A percentile compares a stretch with the other conserved stretches of the same genome.
Evolutionary conservation across 2,113 vertebrate genomes (phyloP).

Genomic region (Hyperopisus bebe): DNA sequence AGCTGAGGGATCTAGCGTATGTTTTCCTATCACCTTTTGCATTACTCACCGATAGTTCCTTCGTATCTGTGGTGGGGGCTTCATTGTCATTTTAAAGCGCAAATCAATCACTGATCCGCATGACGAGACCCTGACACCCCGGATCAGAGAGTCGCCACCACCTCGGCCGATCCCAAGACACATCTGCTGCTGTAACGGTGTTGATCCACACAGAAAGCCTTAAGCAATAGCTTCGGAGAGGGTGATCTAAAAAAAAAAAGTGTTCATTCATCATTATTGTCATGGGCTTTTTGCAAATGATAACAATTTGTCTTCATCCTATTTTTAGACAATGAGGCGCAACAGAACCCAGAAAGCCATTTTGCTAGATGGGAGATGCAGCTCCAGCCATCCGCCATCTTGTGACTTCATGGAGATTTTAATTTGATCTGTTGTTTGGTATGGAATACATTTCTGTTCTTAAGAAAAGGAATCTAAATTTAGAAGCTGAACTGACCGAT

Average conservation of each 20-base stretch:
- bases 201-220: conserved; percentile 82
- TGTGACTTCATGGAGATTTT: conserved; percentile 57
- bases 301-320: conserved; percentile 99
- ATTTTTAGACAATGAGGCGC: conserved; percentile 99
- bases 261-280: conserved; percentile 99
- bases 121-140: conserved; percentile 69
- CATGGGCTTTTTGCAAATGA: conserved; percentile 99
- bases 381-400: conserved; percentile 76
- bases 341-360: conserved; percentile 88
- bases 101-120: conserved; percentile 88
- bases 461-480: conserved; percentile 73
- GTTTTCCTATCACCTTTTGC: conserved; percentile 83
- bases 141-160: conserved; percentile 79
- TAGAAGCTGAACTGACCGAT: not conserved
- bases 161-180: conserved; percentile 77
- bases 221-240: conserved; percentile 98
- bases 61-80: conserved; percentile 80
- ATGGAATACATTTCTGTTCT: conserved; percentile 21
- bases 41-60: conserved; percentile 90
- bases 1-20: conserved; percentile 90
- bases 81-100: conserved; percentile 90
- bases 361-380: conserved; percentile 93
- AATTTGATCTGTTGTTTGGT: conserved; percentile 55
- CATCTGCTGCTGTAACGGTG: conserved; percentile 81
- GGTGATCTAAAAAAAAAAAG: conserved; percentile 79